phyloP scores from a whole-genome alignment of 2,888 invertebrate species.

The Neria commutata region DNA sequence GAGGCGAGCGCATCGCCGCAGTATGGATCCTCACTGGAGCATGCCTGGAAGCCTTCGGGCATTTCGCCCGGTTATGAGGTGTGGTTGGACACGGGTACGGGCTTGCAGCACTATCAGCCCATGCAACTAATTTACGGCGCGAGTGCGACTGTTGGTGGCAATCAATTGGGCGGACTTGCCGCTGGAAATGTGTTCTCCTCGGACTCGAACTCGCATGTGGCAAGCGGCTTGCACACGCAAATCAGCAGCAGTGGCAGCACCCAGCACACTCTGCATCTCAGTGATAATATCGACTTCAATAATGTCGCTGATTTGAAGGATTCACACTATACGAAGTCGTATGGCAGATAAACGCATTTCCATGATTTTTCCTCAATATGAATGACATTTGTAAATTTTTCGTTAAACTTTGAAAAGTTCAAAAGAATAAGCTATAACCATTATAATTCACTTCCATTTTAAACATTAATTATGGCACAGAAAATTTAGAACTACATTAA shows the following conservation, averaged over 20 bases:
- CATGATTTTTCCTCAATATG: no score
- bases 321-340: slow-evolving; percentile 28
- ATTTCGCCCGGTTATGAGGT: slow-evolving; percentile 22
- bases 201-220: slow-evolving; percentile 9
- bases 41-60: slow-evolving; percentile 23
- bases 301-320: slow-evolving; percentile 25
- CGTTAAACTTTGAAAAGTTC: no score
- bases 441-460: no score
- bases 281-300: slow-evolving; percentile 37
- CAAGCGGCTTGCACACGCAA: slow-evolving; percentile 29
- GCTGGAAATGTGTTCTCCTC: neutral
- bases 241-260: slow-evolving; percentile 16
- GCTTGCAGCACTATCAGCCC: slow-evolving; percentile 5
- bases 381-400: no score
- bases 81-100: slow-evolving; percentile 16
- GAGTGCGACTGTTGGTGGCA: neutral
- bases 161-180: slow-evolving; percentile 2
- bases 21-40: neutral
- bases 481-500: no score
- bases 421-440: no score
- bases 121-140: slow-evolving; percentile 13
- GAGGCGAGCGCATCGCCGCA: neutral
- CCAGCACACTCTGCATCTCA: slow-evolving; percentile 17
- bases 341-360: slow-evolving; percentile 35
- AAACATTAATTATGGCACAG: no score